Evolutionary conservation across 2,888 invertebrate genomes (phyloP).

Genomic region (Latrodectus hesperus): DNA sequence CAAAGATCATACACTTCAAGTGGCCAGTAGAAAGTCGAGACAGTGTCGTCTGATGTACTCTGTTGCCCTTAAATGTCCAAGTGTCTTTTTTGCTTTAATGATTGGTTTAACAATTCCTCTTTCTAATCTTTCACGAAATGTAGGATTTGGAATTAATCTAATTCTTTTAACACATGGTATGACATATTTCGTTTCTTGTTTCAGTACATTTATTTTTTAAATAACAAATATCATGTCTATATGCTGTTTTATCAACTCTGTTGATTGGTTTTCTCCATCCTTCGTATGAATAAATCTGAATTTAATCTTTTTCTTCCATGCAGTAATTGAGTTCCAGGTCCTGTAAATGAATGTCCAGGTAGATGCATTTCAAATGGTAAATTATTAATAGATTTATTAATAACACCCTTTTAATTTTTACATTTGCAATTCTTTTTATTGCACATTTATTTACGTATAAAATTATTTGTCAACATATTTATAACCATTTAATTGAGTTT

Average conservation of each 20-base stretch:
- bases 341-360: neutral
- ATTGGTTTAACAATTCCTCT: too few relatives aligned
- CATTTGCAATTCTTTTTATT: neutral
- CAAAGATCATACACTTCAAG: too few relatives aligned
- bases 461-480: neutral
- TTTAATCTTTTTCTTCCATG: neutral
- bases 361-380: conserved; percentile 4
- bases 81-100: too few relatives aligned
- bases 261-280: neutral
- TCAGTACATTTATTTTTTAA: too few relatives aligned
- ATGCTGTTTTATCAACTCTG: neutral
- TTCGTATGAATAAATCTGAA: neutral
- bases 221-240: neutral
- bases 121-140: too few relatives aligned
- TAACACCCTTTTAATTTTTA: neutral
- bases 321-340: neutral
- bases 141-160: too few relatives aligned
- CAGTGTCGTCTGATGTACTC: too few relatives aligned
- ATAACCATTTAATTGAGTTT: neutral
- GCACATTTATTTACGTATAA: neutral
- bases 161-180: too few relatives aligned
- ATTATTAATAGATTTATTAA: neutral
- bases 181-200: too few relatives aligned
- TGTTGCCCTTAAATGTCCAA: too few relatives aligned
- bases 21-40: too few relatives aligned